Conservation (phyloP, 1,140 invertebrate species). For the Aricia agestis region DNA sequence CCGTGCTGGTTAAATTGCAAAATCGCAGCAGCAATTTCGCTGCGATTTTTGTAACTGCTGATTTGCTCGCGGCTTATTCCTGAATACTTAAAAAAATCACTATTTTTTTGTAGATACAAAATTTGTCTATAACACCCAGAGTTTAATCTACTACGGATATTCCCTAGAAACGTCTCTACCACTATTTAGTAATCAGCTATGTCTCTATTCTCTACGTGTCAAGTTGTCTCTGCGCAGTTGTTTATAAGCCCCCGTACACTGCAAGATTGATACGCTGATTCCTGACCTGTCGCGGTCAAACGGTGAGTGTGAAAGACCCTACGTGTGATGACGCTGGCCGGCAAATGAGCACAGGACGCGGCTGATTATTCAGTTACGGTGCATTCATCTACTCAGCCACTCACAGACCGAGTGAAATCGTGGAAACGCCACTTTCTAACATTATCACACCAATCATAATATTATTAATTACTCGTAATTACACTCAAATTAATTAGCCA, state of each 20-base stretch:
- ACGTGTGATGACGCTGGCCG: not conserved
- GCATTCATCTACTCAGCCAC: conserved; percentile 49
- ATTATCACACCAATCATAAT: not conserved
- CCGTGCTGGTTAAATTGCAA: not conserved
- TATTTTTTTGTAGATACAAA: no score
- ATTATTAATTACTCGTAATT: not conserved
- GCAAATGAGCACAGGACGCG: conserved; percentile 41
- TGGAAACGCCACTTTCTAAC: conserved; percentile 22
- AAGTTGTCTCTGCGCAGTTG: not conserved
- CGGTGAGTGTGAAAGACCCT: not conserved
- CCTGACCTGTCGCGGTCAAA: not conserved
- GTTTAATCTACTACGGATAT: no score
- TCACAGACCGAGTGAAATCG: conserved; percentile 23
- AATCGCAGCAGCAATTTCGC: not conserved
- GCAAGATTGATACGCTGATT: not conserved
- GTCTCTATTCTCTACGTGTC: no score
- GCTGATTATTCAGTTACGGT: conserved; percentile 57
- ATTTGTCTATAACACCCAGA: no score
- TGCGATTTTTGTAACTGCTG: no score
- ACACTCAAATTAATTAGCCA: not conserved
- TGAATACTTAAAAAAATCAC: no score
- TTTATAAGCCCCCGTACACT: not conserved
- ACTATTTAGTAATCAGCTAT: no score
- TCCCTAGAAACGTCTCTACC: no score
- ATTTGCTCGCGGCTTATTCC: no score